A percentile compares a stretch with the other conserved stretches of the same genome.
Evolutionary conservation across 2,113 vertebrate genomes (phyloP).

Genomic region (Syrrhaptes paradoxus): DNA sequence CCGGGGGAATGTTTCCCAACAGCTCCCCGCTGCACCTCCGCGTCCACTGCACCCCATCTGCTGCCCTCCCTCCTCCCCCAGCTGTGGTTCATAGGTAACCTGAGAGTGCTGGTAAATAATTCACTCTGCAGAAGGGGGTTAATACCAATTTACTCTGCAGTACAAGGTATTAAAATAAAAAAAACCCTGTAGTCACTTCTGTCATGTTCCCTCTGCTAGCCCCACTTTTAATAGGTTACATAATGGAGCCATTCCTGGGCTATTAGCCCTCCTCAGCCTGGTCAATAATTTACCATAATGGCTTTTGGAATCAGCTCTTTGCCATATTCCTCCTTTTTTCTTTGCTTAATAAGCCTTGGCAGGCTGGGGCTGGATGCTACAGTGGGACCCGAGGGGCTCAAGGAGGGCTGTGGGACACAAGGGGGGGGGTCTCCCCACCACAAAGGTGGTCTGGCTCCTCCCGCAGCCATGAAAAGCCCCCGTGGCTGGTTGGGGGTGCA

Average conservation of each 20-base stretch:
- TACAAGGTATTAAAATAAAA: conserved; percentile 52
- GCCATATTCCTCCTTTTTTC: neutral
- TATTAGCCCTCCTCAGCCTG: conserved; percentile 57
- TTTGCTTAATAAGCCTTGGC: neutral
- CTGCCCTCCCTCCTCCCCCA: neutral
- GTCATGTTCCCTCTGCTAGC: conserved; percentile 26
- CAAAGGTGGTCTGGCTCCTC: neutral
- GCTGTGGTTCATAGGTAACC: conserved; percentile 4
- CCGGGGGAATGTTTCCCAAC: neutral
- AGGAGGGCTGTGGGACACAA: neutral
- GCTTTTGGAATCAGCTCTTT: conserved; percentile 34
- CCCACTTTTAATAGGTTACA: conserved; percentile 70
- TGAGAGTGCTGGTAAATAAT: conserved; percentile 45
- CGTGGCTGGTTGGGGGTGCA: fast-evolving
- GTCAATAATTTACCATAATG: conserved; percentile 66
- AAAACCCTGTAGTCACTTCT: conserved; percentile 51
- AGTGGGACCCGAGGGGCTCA: neutral
- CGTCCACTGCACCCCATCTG: neutral
- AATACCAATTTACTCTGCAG: conserved; percentile 36
- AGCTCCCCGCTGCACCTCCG: neutral
- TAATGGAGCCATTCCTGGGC: conserved; percentile 61
- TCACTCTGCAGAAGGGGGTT: conserved; percentile 52
- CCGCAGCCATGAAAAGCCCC: neutral
- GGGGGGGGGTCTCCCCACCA: neutral
- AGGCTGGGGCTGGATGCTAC: neutral